Evolutionary conservation across 2,797 vertebrate genomes (phyloP), one percentile per base, ranked within the genome.

Genomic region (Hippoglossus hippoglossus): DNA sequence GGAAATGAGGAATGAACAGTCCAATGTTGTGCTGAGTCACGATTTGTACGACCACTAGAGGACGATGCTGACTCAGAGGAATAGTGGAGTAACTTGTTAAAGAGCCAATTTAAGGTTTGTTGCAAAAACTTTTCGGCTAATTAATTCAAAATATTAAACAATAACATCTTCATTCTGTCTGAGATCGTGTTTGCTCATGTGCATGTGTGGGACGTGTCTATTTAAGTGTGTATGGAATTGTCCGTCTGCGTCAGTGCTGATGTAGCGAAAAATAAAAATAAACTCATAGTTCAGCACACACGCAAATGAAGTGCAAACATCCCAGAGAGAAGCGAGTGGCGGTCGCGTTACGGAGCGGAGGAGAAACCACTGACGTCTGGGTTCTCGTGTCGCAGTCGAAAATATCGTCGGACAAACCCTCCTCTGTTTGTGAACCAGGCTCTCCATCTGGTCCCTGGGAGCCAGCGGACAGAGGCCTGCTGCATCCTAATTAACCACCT

Each of bases 401-500:
- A 79, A 75, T 24, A 83, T 64, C 41, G 19, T 46, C 6, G 25
- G 85, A 91, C 84, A 88, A 83, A 73, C 53, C 26, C 70, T 69
- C 75, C 67, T 84, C 80, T 86, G 83, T 92, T 87, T 75, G 73
- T 83, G 80, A 91, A 88, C 85, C 86, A 57, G 64, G 80, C 75
- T 71, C 87, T 87, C 92, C 90, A 92, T 93, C 91, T 94, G 93
- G 82, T 93, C 85, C 85, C 86, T 83, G 71, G 83, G 80, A 92
- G 84, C 88, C 90, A 82, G 84, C 47, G 82, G 87, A 90, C 84
- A 78, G 86, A 91, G 89, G 84, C 85, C 86, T 86, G 82, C 85
- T 85, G 90, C 92, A 93, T 92, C 85, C 92, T 94, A 94, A 95
- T 95, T 93, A 94, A 90, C 90, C 88, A 92, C 84, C 87, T 87